Base-by-base conservation (phyloP, 2,888 invertebrate genomes). In the Eurytoma californica region DNA sequence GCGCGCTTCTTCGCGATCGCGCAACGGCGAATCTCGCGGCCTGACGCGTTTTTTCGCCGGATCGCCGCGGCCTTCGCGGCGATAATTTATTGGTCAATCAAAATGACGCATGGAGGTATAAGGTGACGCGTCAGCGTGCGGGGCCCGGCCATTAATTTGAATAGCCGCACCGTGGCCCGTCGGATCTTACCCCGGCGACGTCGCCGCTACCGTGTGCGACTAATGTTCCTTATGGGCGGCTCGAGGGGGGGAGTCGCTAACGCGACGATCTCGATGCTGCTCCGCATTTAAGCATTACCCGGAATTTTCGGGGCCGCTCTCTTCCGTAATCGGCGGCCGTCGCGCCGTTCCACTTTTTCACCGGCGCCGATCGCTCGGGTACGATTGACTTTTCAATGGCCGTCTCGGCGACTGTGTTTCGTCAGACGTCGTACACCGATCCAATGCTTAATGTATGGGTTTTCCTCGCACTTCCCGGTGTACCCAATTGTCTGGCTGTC, bases 61-160 rank as follows among this genome's bases (percentile, higher is more conserved):
- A 39, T 39, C 24, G 3, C 28, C 13, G 14, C 82, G 65, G 80
- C 49, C 61, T 61, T 68, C 24, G 39, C 28, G 80, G 82, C 79
- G 86, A 89, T 89, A 89, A 89, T 88, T 89, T 89, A 89, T 89
- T 88, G 87, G 88, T 89, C 89, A 88, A 89, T 89, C 89, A 87
- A 86, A 87, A 88, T 89, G 89, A 89, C 88, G 87, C 86, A 89
- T 89, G 88, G 87, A 87, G 88, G 89, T 88, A 89, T 88, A 88
- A 89, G 88, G 87, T 88, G 89, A 89, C 88, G 87, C 89, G 89
- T 89, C 89, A 89, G 87, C 89, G 88, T 88, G 85, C 85, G 83
- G 24, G 83, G 84, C 85, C 84, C 86, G 86, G 86, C 86, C 89
- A 89, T 89, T 89, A 88, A 89, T 89, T 89, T 87, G 87, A 85